These are phyloP conservation scores for Catostylus mosaicus DNA, from an alignment of 30 jellyfish, hydroid and myxozoan genomes.

Conservation along the genomic window DNA sequence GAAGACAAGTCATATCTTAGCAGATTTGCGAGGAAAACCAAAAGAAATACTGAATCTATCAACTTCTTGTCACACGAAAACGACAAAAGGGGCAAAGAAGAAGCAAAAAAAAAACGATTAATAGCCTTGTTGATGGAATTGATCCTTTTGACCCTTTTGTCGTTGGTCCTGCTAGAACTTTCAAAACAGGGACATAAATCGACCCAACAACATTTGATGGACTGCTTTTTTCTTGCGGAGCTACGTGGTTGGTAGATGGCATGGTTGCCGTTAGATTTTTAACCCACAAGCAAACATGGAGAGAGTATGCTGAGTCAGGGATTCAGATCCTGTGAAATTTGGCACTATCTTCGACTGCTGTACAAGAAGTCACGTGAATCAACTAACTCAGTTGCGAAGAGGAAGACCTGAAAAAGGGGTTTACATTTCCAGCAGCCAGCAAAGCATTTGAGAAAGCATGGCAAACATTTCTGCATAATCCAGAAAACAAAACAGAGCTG, in stretches of 20 bases:
- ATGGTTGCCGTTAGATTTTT: conserved; percentile 57
- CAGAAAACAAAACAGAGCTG: conserved; percentile 54
- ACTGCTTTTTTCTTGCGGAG: conserved; percentile 35
- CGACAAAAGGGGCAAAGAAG: conserved; percentile 22
- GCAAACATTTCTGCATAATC: conserved; percentile 41
- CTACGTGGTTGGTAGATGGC: conserved; percentile 62
- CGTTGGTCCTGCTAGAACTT: conserved; percentile 66
- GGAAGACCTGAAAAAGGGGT: conserved; percentile 41
- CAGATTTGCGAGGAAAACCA: too few species aligned
- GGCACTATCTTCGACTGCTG: conserved; percentile 49
- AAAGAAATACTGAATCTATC: too few species aligned
- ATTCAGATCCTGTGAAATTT: conserved; percentile 36
- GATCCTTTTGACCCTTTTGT: conserved; percentile 57
- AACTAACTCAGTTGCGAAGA: conserved; percentile 48
- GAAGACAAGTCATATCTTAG: too few species aligned
- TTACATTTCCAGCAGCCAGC: conserved; percentile 57
- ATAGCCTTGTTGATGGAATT: conserved; percentile 51
- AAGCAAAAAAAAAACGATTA: conserved; percentile 30
- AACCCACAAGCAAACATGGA: conserved; percentile 56
- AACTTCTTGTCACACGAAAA: conserved; percentile 46
- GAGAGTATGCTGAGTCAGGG: conserved; percentile 51
- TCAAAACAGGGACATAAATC: conserved; percentile 60
- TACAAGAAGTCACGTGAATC: conserved; percentile 46
- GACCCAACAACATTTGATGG: conserved; percentile 37
- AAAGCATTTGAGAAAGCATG: conserved; percentile 49